phyloP scores from a whole-genome alignment of 2,888 invertebrate species.

The Notodonta ziczac region DNA sequence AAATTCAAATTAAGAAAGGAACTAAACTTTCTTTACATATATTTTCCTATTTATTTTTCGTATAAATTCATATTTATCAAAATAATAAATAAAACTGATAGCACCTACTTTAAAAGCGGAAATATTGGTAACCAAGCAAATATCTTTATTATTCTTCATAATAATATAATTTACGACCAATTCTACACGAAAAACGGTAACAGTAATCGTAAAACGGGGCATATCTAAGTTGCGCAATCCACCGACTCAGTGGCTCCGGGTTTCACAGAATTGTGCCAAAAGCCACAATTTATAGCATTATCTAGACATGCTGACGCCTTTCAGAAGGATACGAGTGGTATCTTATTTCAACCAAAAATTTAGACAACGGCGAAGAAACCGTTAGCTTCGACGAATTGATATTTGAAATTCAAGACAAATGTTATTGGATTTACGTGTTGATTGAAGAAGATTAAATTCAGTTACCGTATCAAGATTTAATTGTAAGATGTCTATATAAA shows the following conservation, averaged over 20 bases:
- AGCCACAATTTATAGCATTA: slow-evolving; percentile 19
- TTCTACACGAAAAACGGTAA: not conserved
- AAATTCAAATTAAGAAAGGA: no score
- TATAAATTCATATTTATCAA: no score
- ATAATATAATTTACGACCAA: not conserved
- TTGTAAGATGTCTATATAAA: no score
- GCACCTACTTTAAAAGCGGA: not conserved
- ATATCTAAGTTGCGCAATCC: not conserved
- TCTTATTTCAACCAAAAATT: slow-evolving; percentile 12
- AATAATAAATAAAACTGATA: not conserved
- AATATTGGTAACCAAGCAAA: not conserved
- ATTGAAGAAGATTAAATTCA: no score
- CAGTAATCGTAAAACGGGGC: not conserved
- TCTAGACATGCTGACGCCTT: slow-evolving; percentile 28
- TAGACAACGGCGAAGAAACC: slow-evolving; percentile 28
- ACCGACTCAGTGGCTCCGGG: not conserved
- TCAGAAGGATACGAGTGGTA: slow-evolving; percentile 14
- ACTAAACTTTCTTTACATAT: no score
- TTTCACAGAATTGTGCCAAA: slow-evolving; percentile 17
- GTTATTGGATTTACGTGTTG: slow-evolving; percentile 2
- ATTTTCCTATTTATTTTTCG: no score
- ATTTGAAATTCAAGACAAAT: slow-evolving; percentile 14
- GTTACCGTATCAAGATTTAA: no score
- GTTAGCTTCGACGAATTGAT: slow-evolving; percentile 26
- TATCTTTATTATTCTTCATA: not conserved